Conservation (phyloP, 2,888 invertebrate species). For the Drosophila parthenogenetica region DNA sequence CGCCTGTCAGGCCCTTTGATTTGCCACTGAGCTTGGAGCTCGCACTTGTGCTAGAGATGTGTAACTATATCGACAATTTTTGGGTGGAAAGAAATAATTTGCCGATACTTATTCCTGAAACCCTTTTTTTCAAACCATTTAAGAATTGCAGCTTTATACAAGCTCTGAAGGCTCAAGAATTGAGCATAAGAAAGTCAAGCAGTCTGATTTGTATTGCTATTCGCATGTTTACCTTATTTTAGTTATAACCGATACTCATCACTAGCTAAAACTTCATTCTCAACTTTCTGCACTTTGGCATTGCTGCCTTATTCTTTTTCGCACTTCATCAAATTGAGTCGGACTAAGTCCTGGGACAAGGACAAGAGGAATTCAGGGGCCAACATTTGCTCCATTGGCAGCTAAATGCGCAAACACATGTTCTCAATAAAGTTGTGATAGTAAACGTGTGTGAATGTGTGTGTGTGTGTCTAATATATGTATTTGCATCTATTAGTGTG, state of each 20-base stretch:
- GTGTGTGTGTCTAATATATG: conserved; percentile 48
- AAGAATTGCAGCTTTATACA: too few species aligned
- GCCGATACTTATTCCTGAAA: too few species aligned
- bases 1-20: conserved; percentile 54
- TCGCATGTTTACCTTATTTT: neutral
- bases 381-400: conserved; percentile 33
- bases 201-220: neutral
- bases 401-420: conserved; percentile 76
- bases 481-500: conserved; percentile 72
- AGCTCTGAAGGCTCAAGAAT: too few species aligned
- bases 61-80: neutral
- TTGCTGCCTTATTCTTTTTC: conserved; percentile 23
- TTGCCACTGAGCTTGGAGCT: conserved; percentile 17
- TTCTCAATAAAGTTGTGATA: conserved; percentile 58
- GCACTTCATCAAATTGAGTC: conserved; percentile 73
- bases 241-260: neutral
- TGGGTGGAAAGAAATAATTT: too few species aligned
- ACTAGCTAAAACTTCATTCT: neutral
- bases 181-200: too few species aligned
- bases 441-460: conserved; percentile 6
- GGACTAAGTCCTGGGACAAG: conserved; percentile 34
- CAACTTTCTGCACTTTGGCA: conserved; percentile 19
- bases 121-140: too few species aligned
- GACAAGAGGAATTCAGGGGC: neutral
- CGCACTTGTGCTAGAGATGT: neutral